Conservation (phyloP, 2,888 invertebrate species). For the Bombylius discolor region DNA sequence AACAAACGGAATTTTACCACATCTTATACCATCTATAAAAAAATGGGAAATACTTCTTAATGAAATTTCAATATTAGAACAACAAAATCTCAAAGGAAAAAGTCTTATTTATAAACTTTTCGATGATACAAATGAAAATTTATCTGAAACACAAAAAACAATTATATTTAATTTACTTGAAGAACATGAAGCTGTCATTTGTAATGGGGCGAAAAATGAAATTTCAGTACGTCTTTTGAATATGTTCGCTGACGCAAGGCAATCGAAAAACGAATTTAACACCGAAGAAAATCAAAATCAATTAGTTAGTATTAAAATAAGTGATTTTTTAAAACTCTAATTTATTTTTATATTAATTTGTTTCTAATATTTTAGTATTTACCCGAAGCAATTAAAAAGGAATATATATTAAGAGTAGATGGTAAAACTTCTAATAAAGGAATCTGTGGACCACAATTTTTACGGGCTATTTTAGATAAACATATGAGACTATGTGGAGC, state of each 20-base stretch:
- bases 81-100: conserved; percentile 10
- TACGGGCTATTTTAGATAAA: conserved; percentile 51
- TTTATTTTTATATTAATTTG: background rate
- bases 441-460: conserved; percentile 31
- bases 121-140: conserved; percentile 1
- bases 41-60: conserved; percentile 17
- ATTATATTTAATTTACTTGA: conserved; percentile 13
- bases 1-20: background rate
- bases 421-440: conserved; percentile 26
- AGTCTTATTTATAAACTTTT: conserved; percentile 16
- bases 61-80: conserved; percentile 15
- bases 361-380: conserved; percentile 12
- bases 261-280: conserved; percentile 13
- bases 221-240: conserved; percentile 13
- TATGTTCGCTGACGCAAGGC: conserved; percentile 15
- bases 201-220: conserved; percentile 11
- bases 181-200: conserved; percentile 13
- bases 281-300: conserved; percentile 6
- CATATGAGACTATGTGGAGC: conserved; percentile 62
- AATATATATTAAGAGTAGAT: conserved; percentile 38
- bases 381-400: conserved; percentile 31
- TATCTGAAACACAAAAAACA: conserved; percentile 1
- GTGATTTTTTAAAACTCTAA: background rate
- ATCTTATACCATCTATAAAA: conserved; percentile 7
- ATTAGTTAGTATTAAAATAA: conserved; percentile 1